Conservation (phyloP, 35 echinoderm and acorn worm genomes). For the Heliocidaris erythrogramma region DNA sequence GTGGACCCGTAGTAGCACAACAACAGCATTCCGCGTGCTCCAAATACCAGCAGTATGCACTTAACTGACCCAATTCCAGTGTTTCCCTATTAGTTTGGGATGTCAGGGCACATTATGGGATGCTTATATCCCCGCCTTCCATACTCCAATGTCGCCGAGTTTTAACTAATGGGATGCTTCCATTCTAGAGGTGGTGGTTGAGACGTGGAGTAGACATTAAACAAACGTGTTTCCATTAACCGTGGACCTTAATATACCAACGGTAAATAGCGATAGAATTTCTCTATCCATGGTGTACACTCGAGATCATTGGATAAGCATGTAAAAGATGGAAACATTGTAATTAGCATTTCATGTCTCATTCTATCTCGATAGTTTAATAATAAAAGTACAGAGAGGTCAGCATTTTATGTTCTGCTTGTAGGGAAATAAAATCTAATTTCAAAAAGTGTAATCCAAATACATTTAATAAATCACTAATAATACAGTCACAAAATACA, state of each 20-base stretch:
- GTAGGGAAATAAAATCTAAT: too few species aligned
- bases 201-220: neutral
- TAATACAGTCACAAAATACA: too few species aligned
- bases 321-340: too few species aligned
- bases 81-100: constrained; percentile 1
- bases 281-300: too few species aligned
- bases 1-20: neutral
- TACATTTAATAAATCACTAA: too few species aligned
- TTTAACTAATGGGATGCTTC: neutral
- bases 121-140: neutral
- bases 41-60: neutral
- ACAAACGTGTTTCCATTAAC: neutral
- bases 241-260: neutral
- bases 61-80: constrained; percentile 2
- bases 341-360: too few species aligned
- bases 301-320: too few species aligned
- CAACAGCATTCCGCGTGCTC: neutral
- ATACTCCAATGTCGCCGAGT: neutral
- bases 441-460: too few species aligned
- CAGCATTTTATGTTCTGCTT: too few species aligned
- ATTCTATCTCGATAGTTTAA: too few species aligned
- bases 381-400: too few species aligned
- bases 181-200: neutral
- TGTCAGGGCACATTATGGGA: neutral
- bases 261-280: neutral